phyloP scores from a whole-genome alignment of 2,888 invertebrate species.

The Tetranychus truncatus region DNA sequence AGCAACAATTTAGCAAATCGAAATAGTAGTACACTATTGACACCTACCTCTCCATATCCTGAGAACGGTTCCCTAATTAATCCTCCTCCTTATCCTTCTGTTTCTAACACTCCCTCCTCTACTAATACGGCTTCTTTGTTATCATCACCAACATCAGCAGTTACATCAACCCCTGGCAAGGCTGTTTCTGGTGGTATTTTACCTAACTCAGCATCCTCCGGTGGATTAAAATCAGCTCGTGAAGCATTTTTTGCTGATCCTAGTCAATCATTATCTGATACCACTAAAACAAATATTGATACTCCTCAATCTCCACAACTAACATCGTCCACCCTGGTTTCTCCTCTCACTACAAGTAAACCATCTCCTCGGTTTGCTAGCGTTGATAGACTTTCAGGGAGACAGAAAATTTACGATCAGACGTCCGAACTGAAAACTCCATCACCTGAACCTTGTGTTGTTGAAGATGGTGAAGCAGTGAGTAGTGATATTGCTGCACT shows the following conservation, averaged over 20 bases:
- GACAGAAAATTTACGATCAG: constrained; percentile 48
- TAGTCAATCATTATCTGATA: constrained; percentile 3
- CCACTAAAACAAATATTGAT: neutral
- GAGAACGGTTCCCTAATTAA: neutral
- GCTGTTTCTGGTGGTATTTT: neutral
- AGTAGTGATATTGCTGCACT: constrained; percentile 22
- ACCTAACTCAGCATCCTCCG: neutral
- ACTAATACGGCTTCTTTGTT: neutral
- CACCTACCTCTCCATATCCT: neutral
- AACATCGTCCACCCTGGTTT: neutral
- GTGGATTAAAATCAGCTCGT: neutral
- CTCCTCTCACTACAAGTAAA: neutral
- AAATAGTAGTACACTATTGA: neutral
- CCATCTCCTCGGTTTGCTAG: constrained; percentile 51
- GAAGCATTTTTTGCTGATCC: constrained; percentile 8
- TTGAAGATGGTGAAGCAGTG: constrained; percentile 22
- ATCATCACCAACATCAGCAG: neutral
- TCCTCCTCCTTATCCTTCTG: neutral
- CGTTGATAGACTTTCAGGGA: constrained; percentile 58
- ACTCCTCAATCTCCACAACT: neutral
- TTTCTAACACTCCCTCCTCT: neutral
- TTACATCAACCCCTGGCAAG: neutral
- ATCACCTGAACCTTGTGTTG: constrained; percentile 12
- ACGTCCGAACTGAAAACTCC: neutral
- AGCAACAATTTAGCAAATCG: neutral